Evolutionary conservation across 2,797 vertebrate genomes (phyloP), one percentile per base, ranked within the genome.

Genomic region (Pitangus sulphuratus): DNA sequence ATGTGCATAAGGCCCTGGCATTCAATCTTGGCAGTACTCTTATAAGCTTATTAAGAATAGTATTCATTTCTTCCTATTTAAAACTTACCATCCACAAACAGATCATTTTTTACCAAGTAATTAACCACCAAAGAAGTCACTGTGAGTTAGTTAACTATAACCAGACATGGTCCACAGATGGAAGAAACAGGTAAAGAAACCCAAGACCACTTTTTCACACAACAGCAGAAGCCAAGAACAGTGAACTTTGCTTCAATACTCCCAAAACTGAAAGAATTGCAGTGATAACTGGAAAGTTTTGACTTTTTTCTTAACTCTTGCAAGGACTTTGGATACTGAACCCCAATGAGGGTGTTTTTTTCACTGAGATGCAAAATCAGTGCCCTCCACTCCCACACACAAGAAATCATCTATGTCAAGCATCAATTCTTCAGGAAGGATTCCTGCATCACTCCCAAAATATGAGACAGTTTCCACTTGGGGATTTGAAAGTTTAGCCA

Each of bases 181-280:
- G 56, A 77, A 65, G 31, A 37, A 72, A 37, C 3, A 4, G 70
- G 70, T 72, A 13, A 35, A 61, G 45, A 66, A 84, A 44, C 9
- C 4, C 12, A 15, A 64, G 37, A 5, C 11, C 2, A 0, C 8
- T 31, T 57, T 69, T 57, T 39, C 35, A 53, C 11, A 20, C 0
- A 1, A 26, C 3, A 15, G n/a, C 69, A 77, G 24, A 80, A n/a
- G 2, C 48, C 11, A 3, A 57, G 19, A 57, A 71, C 0, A 3
- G 9, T 7, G 30, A 85, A 20, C 5, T 69, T 31, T 2, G 4
- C 22, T 69, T n/a, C 1, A 1, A 3, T 3, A 33, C 5, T 48
- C n/a, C n/a, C 35, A 8, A 31, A 83, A n/a, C 9, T 12, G 14
- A n/a, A 56, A 47, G 9, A 31, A 75, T 10, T 21, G 2, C 15